Conservation (phyloP, 2,797 vertebrate genomes). For the Eulemur mongoz region DNA sequence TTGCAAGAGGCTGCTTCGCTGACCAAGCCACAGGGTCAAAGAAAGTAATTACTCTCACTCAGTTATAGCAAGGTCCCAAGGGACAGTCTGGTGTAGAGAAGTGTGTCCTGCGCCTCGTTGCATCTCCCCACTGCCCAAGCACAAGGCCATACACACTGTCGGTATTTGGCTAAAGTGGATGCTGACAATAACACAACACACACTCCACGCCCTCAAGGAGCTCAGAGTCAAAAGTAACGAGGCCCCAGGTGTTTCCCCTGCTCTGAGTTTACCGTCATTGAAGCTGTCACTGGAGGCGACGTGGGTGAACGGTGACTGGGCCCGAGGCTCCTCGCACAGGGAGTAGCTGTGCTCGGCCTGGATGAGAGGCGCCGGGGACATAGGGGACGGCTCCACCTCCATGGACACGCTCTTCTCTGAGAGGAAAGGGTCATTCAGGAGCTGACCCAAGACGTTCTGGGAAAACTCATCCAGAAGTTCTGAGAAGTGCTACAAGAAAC, state of each 20-base stretch:
- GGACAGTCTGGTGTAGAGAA: rapidly evolving
- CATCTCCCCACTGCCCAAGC: neutral
- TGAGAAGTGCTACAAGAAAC: slow-evolving; percentile 92
- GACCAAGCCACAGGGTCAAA: neutral
- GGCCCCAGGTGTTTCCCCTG: neutral
- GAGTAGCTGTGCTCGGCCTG: slow-evolving; percentile 98
- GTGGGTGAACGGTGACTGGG: slow-evolving; percentile 95
- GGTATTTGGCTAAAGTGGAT: neutral
- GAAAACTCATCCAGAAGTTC: slow-evolving; percentile 97
- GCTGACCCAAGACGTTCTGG: slow-evolving; percentile 96
- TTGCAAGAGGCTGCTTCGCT: neutral
- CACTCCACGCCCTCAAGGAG: neutral
- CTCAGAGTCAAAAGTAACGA: neutral
- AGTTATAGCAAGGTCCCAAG: neutral
- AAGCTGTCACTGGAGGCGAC: slow-evolving; percentile 90
- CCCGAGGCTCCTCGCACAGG: slow-evolving; percentile 94
- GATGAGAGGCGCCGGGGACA: slow-evolving; percentile 95
- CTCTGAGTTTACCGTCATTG: slow-evolving; percentile 88
- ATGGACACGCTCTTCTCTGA: slow-evolving; percentile 93
- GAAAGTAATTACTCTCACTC: neutral
- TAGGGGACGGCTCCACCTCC: slow-evolving; percentile 91
- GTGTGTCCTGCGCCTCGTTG: neutral
- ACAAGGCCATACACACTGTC: no score
- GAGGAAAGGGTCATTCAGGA: slow-evolving; percentile 98
- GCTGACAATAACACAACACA: neutral